These are phyloP conservation scores for Eptatretus atami DNA, from an alignment of 2,797 vertebrate genomes.

Conservation along the genomic window DNA sequence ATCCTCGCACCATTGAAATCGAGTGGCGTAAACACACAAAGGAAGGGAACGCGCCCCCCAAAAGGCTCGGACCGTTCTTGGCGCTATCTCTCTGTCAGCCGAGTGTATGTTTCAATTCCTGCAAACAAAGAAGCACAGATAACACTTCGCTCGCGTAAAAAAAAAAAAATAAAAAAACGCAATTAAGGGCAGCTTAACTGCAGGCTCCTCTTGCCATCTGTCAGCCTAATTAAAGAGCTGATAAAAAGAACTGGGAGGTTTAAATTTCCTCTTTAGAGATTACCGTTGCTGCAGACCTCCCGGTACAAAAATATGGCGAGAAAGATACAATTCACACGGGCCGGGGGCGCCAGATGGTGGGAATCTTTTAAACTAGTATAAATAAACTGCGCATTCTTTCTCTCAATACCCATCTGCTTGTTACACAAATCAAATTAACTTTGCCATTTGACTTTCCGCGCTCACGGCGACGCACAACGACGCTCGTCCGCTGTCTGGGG, in stretches of 20 bases:
- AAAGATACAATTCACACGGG: not conserved
- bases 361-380: not conserved
- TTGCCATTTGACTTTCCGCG: too few species aligned
- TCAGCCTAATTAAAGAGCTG: constrained; percentile 5
- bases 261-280: constrained; percentile 5
- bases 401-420: too few species aligned
- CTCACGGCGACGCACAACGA: too few species aligned
- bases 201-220: constrained; percentile 3
- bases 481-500: too few species aligned
- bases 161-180: not conserved
- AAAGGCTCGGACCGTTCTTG: too few species aligned
- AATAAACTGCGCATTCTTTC: too few species aligned
- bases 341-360: constrained; percentile 1
- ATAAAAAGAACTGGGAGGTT: constrained; percentile 5
- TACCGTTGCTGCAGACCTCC: not conserved
- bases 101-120: constrained; percentile 5
- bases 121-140: constrained; percentile 1
- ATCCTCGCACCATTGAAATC: too few species aligned
- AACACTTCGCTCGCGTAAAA: constrained; percentile 1
- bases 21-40: too few species aligned
- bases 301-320: constrained; percentile 3
- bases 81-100: not conserved
- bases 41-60: too few species aligned
- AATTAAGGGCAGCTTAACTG: constrained; percentile 5
- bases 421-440: too few species aligned